A percentile compares a stretch with the other conserved stretches of the same genome.
Evolutionary conservation across 2,888 invertebrate genomes (phyloP).

Genomic region (Auanema sp.): DNA sequence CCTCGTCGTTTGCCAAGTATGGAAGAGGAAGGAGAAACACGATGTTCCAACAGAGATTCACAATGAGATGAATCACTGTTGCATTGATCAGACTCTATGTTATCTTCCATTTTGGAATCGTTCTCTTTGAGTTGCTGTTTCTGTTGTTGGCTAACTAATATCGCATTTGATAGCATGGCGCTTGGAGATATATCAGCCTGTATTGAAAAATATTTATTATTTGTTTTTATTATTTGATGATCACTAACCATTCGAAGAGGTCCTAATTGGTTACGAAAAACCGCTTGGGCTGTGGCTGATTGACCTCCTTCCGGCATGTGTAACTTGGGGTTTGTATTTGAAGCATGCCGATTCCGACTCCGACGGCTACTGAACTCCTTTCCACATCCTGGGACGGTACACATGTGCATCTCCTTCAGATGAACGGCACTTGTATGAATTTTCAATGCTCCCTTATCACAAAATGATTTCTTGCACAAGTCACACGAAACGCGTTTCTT

Average conservation of each 20-base stretch:
- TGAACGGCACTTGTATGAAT: slow-evolving; percentile 99
- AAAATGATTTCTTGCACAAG: slow-evolving; percentile 65
- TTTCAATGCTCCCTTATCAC: slow-evolving; percentile 81
- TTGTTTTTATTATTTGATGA: no score
- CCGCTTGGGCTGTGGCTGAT: background rate
- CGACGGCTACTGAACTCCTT: slow-evolving; percentile 56
- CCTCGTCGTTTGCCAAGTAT: slow-evolving; percentile 14
- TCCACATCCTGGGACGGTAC: slow-evolving; percentile 76
- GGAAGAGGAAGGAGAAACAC: background rate
- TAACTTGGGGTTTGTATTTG: slow-evolving; percentile 61
- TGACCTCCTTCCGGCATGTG: slow-evolving; percentile 44
- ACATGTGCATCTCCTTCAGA: slow-evolving; percentile 97
- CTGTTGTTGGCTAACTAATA: background rate
- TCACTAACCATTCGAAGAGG: slow-evolving; percentile 13
- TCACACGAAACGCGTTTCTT: slow-evolving; percentile 73
- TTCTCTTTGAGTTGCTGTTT: background rate
- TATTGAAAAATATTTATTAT: no score
- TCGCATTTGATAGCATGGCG: background rate
- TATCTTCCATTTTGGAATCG: no score
- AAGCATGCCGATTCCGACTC: slow-evolving; percentile 60
- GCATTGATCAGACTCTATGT: background rate
- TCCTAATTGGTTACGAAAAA: slow-evolving; percentile 14
- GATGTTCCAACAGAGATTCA: background rate
- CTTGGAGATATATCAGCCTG: no score
- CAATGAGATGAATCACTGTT: slow-evolving; percentile 12